These are phyloP conservation scores for Aleiodes testaceus DNA, from an alignment of 2,888 invertebrate genomes.

Conservation along the genomic window DNA sequence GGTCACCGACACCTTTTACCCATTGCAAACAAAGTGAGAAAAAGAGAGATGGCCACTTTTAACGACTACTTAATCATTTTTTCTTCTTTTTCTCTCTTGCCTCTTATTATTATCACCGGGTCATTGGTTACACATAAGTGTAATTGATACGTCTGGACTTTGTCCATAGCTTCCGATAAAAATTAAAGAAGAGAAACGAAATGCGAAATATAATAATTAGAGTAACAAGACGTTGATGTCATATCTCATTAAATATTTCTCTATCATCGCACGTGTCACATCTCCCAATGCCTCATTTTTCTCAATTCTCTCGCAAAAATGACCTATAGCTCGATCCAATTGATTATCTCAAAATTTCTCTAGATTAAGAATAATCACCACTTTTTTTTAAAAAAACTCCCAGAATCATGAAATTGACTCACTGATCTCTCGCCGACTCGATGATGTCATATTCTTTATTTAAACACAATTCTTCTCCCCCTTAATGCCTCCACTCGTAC, in stretches of 20 bases:
- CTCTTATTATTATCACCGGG: slow-evolving; percentile 26
- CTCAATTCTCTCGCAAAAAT: too few species aligned
- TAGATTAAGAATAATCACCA: too few species aligned
- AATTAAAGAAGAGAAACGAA: neutral
- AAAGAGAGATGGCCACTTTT: neutral
- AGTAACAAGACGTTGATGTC: slow-evolving; percentile 2
- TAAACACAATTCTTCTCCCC: neutral
- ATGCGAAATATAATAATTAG: too few species aligned
- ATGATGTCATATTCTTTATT: slow-evolving; percentile 10
- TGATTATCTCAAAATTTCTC: too few species aligned
- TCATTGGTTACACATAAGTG: slow-evolving; percentile 14
- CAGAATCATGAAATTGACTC: slow-evolving; percentile 1
- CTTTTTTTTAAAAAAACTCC: neutral
- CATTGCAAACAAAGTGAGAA: neutral
- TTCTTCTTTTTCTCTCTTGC: too few species aligned
- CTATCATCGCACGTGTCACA: slow-evolving; percentile 19
- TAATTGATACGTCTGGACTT: slow-evolving; percentile 33
- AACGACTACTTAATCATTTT: slow-evolving; percentile 13
- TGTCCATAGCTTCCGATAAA: slow-evolving; percentile 11
- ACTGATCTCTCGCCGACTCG: neutral
- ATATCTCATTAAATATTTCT: slow-evolving; percentile 19
- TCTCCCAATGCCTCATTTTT: neutral
- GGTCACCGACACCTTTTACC: slow-evolving; percentile 11
- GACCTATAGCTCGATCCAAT: too few species aligned
- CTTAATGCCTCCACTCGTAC: too few species aligned